Evolutionary conservation across 2,113 vertebrate species (phyloP).

Genomic region (Hystrix cristata): DNA sequence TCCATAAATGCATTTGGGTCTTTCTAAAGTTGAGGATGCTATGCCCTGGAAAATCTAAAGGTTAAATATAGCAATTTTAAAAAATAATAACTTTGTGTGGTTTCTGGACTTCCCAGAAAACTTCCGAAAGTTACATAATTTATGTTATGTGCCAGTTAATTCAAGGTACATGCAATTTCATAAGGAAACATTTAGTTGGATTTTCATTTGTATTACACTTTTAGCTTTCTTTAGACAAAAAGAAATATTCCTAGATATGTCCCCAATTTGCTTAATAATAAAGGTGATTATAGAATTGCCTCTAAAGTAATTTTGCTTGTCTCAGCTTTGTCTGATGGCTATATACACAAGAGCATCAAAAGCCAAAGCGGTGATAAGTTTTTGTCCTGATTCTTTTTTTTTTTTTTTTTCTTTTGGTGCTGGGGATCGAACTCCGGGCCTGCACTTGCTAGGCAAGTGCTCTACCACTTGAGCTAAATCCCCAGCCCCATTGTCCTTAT

Average conservation of each 20-base stretch:
- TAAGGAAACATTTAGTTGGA: slow-evolving; percentile 33
- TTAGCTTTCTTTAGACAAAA: slow-evolving; percentile 46
- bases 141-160: slow-evolving; percentile 43
- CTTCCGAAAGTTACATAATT: slow-evolving; percentile 51
- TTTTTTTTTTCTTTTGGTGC: too few relatives aligned
- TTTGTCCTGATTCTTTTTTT: slow-evolving; percentile 54
- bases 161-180: background rate
- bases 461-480: too few relatives aligned
- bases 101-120: slow-evolving; percentile 34
- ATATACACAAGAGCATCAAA: background rate
- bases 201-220: slow-evolving; percentile 56
- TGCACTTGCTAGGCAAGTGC: too few relatives aligned
- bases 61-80: background rate
- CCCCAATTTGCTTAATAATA: slow-evolving; percentile 35
- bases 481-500: background rate
- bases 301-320: slow-evolving; percentile 60
- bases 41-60: background rate
- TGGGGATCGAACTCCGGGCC: too few relatives aligned
- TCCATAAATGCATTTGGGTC: slow-evolving; percentile 3
- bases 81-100: background rate
- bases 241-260: background rate
- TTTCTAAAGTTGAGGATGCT: slow-evolving; percentile 43
- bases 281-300: background rate
- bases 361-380: background rate
- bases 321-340: background rate